Evolutionary conservation across 1,140 invertebrate genomes (phyloP).

Genomic region (Formica exsecta): DNA sequence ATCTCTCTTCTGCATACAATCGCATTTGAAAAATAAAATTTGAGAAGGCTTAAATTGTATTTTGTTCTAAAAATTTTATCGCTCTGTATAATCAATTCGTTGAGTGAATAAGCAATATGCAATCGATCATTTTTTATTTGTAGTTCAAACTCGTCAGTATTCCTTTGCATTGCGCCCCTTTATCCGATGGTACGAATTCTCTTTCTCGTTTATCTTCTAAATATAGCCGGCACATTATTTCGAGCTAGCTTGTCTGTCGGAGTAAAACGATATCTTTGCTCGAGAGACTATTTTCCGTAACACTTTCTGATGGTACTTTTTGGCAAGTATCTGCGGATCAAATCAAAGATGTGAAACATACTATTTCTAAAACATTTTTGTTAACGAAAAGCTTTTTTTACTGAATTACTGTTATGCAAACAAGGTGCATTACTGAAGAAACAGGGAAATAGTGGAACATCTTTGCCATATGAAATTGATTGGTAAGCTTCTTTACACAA

Average conservation of each 20-base stretch:
- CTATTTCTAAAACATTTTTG: slow-evolving; percentile 10
- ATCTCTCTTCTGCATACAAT: no score
- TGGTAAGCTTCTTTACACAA: slow-evolving; percentile 69
- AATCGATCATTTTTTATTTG: slow-evolving; percentile 42
- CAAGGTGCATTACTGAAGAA: not conserved
- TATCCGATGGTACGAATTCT: slow-evolving; percentile 12
- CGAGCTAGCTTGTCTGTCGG: not conserved
- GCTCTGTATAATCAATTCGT: not conserved
- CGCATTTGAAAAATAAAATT: no score
- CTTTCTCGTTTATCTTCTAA: slow-evolving; percentile 10
- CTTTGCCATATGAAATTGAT: not conserved
- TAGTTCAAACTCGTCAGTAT: slow-evolving; percentile 22
- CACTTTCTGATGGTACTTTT: slow-evolving; percentile 45
- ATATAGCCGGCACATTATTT: slow-evolving; percentile 47
- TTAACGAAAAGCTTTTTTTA: slow-evolving; percentile 6
- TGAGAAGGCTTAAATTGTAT: not conserved
- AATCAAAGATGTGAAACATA: slow-evolving; percentile 39
- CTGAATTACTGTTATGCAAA: not conserved
- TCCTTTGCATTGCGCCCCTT: slow-evolving; percentile 18
- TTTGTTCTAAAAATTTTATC: not conserved
- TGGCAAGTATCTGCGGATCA: slow-evolving; percentile 4
- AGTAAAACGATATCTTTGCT: slow-evolving; percentile 53
- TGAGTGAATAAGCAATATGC: not conserved
- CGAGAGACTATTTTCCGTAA: slow-evolving; percentile 42
- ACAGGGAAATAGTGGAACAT: not conserved